phyloP scores from a whole-genome alignment of 2,888 invertebrate species.

The Loripinus fragilis region DNA sequence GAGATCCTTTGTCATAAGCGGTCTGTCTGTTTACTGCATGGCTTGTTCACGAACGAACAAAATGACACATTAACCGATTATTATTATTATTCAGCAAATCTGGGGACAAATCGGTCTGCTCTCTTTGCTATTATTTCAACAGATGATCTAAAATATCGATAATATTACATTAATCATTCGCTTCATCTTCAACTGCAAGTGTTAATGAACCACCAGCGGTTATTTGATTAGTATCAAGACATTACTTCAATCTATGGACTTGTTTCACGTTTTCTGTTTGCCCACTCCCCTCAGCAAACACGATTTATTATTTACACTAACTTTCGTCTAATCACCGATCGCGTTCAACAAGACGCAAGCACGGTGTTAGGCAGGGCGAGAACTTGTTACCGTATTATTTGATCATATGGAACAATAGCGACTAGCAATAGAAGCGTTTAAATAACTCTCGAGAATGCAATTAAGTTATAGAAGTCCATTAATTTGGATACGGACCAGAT shows the following conservation, averaged over 20 bases:
- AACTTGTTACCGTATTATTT: slow-evolving; percentile 15
- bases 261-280: slow-evolving; percentile 12
- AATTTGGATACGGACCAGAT: background rate
- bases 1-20: too few species aligned
- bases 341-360: slow-evolving; percentile 1
- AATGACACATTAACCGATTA: too few species aligned
- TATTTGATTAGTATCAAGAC: slow-evolving; percentile 17
- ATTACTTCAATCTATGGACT: slow-evolving; percentile 5
- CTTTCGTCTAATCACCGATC: slow-evolving; percentile 6
- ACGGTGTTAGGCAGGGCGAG: slow-evolving; percentile 15
- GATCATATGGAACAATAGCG: slow-evolving; percentile 18
- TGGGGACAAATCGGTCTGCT: too few species aligned
- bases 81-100: too few species aligned
- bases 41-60: too few species aligned
- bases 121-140: background rate
- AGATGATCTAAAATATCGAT: slow-evolving; percentile 10
- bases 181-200: background rate
- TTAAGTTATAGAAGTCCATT: slow-evolving; percentile 16
- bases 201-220: slow-evolving; percentile 7
- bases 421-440: background rate
- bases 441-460: slow-evolving; percentile 8
- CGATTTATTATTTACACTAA: slow-evolving; percentile 20
- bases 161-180: slow-evolving; percentile 6
- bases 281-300: slow-evolving; percentile 13
- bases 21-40: too few species aligned